Conservation (phyloP, 2,797 vertebrate species). For the Distichodus sexfasciatus region DNA sequence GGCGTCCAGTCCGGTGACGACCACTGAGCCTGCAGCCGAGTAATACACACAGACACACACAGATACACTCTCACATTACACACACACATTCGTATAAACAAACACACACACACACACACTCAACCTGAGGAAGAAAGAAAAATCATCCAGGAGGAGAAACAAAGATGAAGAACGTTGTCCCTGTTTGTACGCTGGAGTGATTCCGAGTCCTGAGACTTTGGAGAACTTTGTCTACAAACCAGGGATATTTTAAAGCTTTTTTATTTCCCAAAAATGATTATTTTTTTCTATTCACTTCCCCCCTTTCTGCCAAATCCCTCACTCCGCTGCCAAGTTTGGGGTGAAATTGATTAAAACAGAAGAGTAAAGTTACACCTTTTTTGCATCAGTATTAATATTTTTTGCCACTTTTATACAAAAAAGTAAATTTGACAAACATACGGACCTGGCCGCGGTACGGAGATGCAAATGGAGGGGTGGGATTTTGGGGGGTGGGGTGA, state of each 20-base stretch:
- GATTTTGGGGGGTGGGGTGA: constrained; percentile 75
- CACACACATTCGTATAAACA: constrained; percentile 24
- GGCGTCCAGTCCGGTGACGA: constrained; percentile 72
- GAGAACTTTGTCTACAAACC: constrained; percentile 89
- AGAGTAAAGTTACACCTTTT: constrained; percentile 60
- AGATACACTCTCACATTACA: neutral
- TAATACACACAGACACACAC: constrained; percentile 54
- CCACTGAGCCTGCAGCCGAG: constrained; percentile 75
- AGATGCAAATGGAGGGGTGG: constrained; percentile 77
- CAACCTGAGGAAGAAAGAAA: constrained; percentile 21
- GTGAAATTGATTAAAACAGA: constrained; percentile 67
- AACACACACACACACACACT: neutral
- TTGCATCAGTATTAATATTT: constrained; percentile 91
- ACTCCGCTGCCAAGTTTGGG: constrained; percentile 77
- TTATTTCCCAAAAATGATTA: constrained; percentile 68
- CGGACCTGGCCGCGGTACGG: constrained; percentile 85
- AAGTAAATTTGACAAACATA: constrained; percentile 77
- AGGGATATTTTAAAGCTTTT: constrained; percentile 90
- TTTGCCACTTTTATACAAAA: constrained; percentile 82
- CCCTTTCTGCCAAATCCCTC: constrained; percentile 81
- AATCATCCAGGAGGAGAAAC: constrained; percentile 53
- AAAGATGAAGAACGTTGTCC: constrained; percentile 84
- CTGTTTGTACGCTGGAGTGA: constrained; percentile 88
- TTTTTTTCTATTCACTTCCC: constrained; percentile 53
- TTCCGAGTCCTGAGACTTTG: constrained; percentile 84